phyloP scores from a whole-genome alignment of 23 tunicate genomes.

The Clavelina lepadiformis region DNA sequence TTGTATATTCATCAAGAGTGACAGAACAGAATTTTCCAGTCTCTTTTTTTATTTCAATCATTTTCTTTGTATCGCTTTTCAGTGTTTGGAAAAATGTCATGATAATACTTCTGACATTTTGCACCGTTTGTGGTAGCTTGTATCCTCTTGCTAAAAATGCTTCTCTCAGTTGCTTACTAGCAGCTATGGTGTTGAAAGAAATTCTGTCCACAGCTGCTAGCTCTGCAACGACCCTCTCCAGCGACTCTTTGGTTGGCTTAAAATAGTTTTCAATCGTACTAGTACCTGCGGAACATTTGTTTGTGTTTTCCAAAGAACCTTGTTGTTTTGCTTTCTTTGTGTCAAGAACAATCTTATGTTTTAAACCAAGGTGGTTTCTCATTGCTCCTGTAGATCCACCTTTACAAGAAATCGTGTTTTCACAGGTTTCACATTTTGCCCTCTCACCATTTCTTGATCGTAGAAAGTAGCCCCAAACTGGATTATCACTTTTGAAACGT shows the following conservation, averaged over 20 bases:
- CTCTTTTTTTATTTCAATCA: conserved; percentile 41
- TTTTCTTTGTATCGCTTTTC: conserved; percentile 44
- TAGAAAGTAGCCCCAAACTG: conserved; percentile 54
- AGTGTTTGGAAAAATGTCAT: conserved; percentile 43
- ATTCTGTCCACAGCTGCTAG: conserved; percentile 55
- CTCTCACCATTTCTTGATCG: conserved; percentile 62
- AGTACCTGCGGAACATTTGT: neutral
- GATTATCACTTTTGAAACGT: conserved; percentile 38
- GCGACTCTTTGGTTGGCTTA: conserved; percentile 51
- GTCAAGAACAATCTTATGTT: conserved; percentile 46
- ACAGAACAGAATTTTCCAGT: conserved; percentile 40
- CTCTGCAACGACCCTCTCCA: conserved; percentile 49
- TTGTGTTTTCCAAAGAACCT: too few species aligned
- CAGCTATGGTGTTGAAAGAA: conserved; percentile 41
- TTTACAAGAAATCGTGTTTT: conserved; percentile 49
- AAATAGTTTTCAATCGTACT: conserved; percentile 2
- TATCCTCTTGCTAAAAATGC: conserved; percentile 51
- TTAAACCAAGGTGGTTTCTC: conserved; percentile 44
- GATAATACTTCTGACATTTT: conserved; percentile 42
- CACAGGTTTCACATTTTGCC: conserved; percentile 55
- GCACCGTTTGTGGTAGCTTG: conserved; percentile 56
- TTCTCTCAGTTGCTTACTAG: conserved; percentile 36
- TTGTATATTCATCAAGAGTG: conserved; percentile 51
- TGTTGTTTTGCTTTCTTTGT: conserved; percentile 27
- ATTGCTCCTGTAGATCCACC: conserved; percentile 55